These are phyloP conservation scores for Sminthurides aquaticus DNA, from an alignment of 2,888 invertebrate species.

Conservation along the genomic window DNA sequence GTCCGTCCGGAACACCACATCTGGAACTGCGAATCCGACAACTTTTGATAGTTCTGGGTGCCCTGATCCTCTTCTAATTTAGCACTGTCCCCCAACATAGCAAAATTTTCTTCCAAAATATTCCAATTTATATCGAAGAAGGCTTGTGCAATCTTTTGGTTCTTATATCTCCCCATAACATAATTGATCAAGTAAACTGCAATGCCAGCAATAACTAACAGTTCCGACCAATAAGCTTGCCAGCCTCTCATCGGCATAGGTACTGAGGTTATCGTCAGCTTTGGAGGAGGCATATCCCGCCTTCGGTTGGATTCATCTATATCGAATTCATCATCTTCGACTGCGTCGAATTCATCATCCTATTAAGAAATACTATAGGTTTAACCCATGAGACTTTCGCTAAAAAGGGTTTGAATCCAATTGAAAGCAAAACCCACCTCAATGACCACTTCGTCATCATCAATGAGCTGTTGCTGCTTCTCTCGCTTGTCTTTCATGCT, in stretches of 20 bases:
- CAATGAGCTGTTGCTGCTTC: slow-evolving; percentile 19
- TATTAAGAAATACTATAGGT: slow-evolving; percentile 3
- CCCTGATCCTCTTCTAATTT: slow-evolving; percentile 40
- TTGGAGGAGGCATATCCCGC: slow-evolving; percentile 31
- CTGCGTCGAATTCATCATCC: slow-evolving; percentile 41
- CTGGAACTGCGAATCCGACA: slow-evolving; percentile 41
- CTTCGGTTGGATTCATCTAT: slow-evolving; percentile 20
- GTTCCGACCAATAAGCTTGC: slow-evolving; percentile 42
- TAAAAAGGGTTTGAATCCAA: too few species aligned
- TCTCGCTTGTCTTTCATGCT: slow-evolving; percentile 15
- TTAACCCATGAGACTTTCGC: not conserved
- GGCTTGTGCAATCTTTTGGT: slow-evolving; percentile 42
- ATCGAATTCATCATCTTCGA: slow-evolving; percentile 41
- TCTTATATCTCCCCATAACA: slow-evolving; percentile 41
- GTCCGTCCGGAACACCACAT: slow-evolving; percentile 59
- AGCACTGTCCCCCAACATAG: slow-evolving; percentile 37
- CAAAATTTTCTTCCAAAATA: slow-evolving; percentile 40
- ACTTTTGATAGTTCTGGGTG: slow-evolving; percentile 37
- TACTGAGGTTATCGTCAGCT: slow-evolving; percentile 41
- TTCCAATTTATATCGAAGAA: slow-evolving; percentile 43
- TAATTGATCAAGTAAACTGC: slow-evolving; percentile 41
- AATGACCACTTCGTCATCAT: slow-evolving; percentile 37
- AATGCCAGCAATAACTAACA: slow-evolving; percentile 37
- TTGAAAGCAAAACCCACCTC: too few species aligned
- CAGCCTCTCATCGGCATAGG: slow-evolving; percentile 42